Conservation (phyloP, 1,140 invertebrate species). For the Bombus confusus region DNA sequence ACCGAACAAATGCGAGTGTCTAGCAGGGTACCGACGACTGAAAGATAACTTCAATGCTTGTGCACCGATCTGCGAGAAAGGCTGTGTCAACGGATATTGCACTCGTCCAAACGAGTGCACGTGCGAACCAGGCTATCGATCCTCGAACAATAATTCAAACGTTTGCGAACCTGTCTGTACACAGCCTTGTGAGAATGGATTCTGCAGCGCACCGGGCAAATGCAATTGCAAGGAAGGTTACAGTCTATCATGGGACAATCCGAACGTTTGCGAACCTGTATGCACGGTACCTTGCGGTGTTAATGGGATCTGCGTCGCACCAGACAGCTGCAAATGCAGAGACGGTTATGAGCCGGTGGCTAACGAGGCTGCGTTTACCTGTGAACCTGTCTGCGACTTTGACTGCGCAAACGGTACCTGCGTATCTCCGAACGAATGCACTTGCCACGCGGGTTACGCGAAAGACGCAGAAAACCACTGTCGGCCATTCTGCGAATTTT, state of each 20-base stretch:
- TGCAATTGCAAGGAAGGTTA: conserved; percentile 62
- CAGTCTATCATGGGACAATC: neutral
- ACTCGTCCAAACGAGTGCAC: conserved; percentile 60
- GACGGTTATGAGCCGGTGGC: conserved; percentile 47
- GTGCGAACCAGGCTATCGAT: neutral
- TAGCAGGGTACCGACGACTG: neutral
- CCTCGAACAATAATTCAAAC: neutral
- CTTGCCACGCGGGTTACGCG: conserved; percentile 43
- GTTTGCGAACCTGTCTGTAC: conserved; percentile 58
- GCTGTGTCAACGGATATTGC: conserved; percentile 59
- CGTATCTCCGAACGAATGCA: conserved; percentile 26
- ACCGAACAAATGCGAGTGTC: conserved; percentile 64
- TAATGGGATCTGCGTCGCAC: conserved; percentile 63
- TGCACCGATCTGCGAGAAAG: conserved; percentile 25
- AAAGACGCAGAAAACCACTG: conserved; percentile 4
- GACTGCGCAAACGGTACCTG: conserved; percentile 48
- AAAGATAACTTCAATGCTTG: conserved; percentile 18
- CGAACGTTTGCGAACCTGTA: conserved; percentile 46
- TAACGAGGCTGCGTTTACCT: conserved; percentile 35
- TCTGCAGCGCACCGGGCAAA: conserved; percentile 54
- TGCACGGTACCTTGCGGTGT: conserved; percentile 61
- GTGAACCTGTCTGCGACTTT: conserved; percentile 41
- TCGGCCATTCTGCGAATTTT: conserved; percentile 32
- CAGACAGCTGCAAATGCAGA: conserved; percentile 61
- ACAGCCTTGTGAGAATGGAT: conserved; percentile 45